Conservation (phyloP, 1,140 invertebrate genomes). For the Macrosteles quadrilineatus region DNA sequence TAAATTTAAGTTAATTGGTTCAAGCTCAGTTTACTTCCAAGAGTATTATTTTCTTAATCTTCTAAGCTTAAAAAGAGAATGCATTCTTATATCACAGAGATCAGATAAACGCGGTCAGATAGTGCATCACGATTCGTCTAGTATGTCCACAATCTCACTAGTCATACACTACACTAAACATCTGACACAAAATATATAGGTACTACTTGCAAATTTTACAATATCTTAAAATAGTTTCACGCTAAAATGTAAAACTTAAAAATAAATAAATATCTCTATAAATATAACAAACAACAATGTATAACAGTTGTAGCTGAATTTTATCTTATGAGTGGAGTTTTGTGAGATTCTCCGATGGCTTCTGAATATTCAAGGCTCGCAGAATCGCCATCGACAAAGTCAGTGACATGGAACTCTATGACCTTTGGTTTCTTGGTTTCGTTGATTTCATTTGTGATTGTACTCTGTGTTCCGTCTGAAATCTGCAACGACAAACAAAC, state of each 20-base stretch:
- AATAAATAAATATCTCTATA: slow-evolving; percentile 15
- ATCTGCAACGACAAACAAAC: not conserved
- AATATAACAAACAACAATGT: slow-evolving; percentile 23
- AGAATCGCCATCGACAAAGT: slow-evolving; percentile 3
- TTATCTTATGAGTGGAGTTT: slow-evolving; percentile 12
- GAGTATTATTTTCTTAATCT: too few species aligned
- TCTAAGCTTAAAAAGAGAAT: too few species aligned
- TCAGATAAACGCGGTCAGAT: too few species aligned
- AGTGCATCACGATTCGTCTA: too few species aligned
- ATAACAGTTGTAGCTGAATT: not conserved
- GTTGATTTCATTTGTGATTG: slow-evolving; percentile 1
- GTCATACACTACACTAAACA: too few species aligned
- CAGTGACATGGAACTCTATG: slow-evolving; percentile 4
- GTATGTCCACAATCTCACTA: too few species aligned
- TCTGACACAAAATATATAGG: too few species aligned
- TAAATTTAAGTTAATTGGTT: too few species aligned
- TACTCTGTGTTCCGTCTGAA: not conserved
- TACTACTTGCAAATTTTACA: too few species aligned
- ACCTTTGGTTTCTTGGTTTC: slow-evolving; percentile 4
- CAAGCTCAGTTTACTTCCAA: too few species aligned
- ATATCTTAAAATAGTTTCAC: too few species aligned
- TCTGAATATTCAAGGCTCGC: slow-evolving; percentile 10
- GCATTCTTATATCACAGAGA: too few species aligned
- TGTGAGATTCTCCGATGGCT: slow-evolving; percentile 1
- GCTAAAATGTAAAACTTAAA: slow-evolving; percentile 20